phyloP scores from a whole-genome alignment of 2,113 vertebrate species.

The Anthoscopus minutus region DNA sequence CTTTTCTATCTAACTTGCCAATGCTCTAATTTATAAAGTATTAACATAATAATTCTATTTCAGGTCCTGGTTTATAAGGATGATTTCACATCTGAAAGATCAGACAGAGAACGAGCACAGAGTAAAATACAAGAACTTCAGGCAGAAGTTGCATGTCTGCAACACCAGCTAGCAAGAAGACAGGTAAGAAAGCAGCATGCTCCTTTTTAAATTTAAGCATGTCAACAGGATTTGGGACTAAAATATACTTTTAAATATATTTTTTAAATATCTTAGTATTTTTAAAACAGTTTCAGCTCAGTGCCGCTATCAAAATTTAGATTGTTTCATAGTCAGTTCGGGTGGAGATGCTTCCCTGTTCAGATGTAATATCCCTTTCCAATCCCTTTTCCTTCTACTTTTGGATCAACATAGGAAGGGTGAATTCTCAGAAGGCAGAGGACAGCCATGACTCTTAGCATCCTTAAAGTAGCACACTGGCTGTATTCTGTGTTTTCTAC shows the following conservation, averaged over 20 bases:
- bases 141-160: slow-evolving; percentile 73
- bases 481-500: neutral
- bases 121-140: slow-evolving; percentile 82
- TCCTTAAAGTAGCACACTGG: neutral
- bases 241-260: neutral
- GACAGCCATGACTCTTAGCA: neutral
- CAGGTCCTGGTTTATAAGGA: slow-evolving; percentile 88
- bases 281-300: neutral
- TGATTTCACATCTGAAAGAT: slow-evolving; percentile 87
- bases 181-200: slow-evolving; percentile 70
- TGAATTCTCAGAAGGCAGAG: neutral
- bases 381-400: neutral
- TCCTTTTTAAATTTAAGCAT: neutral
- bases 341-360: neutral
- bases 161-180: slow-evolving; percentile 67
- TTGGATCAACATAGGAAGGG: neutral
- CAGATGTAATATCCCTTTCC: neutral
- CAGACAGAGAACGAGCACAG: slow-evolving; percentile 88
- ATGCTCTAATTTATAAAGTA: neutral
- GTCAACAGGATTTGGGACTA: neutral
- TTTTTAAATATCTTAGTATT: neutral
- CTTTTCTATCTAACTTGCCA: neutral
- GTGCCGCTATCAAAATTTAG: neutral
- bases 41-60: neutral
- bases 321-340: neutral